Evolutionary conservation across 2,113 vertebrate genomes (phyloP), one percentile per base, ranked within the genome.

Genomic region (Phoenicopterus ruber): DNA sequence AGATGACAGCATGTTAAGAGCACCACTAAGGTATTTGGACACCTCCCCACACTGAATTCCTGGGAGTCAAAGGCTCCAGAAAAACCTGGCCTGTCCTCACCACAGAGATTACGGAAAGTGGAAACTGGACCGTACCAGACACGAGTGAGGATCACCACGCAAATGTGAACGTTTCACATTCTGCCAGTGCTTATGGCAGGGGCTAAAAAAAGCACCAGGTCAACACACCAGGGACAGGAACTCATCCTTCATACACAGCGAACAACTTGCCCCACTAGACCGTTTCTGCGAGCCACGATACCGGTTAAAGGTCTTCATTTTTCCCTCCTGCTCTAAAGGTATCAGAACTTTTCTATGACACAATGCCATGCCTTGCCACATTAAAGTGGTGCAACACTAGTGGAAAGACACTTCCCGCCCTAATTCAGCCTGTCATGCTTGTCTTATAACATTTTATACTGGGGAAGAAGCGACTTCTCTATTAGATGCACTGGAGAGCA

Each of bases 21-120:
- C 54, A 26, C 5, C 10, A 2, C 10, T 34, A 55, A 16, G 54
- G 21, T 9, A 12, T 20, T 3, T 55, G 91, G 52, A n/a, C 25
- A 28, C 18, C 8, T 61, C 29, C 40, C 20, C 73, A 4, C 22
- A 1, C 18, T 0, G 42, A 24, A 47, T 12, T 10, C 0, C 3
- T 11, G 49, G 5, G 55, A 34, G 62, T 21, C 44, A 78, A 74
- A 31, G 40, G 62, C n/a, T 70, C 40, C 63, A 77, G 47, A 69
- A 55, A 47, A n/a, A 14, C 6, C 21, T 7, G 46, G 42, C 34
- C 47, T 55, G 47, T 17, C 46, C 46, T 69, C 9, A 11, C 16
- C 25, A 47, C 25, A 47, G 40, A 34, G 47, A 55, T 20, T 29
- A 40, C 2, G 2, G 21, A 31, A 38, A 50, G 19, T 1, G 4